These are phyloP conservation scores for Parotocinclus haroldoi DNA, from an alignment of 2,797 vertebrate species.

Conservation along the genomic window DNA sequence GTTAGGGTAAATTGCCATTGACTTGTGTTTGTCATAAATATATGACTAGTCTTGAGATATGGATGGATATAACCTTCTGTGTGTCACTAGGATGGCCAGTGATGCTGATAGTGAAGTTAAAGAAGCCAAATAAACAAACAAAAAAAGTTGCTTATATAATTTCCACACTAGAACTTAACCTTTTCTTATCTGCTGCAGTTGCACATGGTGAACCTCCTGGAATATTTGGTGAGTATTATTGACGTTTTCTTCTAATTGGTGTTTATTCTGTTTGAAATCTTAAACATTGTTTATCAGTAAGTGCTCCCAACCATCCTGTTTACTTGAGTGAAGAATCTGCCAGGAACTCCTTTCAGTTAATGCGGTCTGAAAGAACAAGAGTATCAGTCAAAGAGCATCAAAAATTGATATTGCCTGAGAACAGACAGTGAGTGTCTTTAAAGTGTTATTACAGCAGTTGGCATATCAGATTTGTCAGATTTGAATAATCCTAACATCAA, in stretches of 20 bases:
- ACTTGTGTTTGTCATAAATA: too few species aligned
- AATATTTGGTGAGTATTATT: conserved; percentile 43
- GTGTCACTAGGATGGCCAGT: too few species aligned
- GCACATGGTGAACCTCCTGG: conserved; percentile 27
- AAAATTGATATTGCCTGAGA: background rate
- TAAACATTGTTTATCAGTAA: background rate
- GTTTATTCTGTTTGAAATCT: conserved; percentile 5
- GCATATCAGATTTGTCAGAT: background rate
- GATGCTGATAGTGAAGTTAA: too few species aligned
- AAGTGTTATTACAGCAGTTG: background rate
- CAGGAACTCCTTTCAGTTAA: background rate
- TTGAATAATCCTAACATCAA: too few species aligned
- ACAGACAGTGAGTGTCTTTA: background rate
- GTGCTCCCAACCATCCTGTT: background rate
- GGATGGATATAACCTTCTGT: too few species aligned
- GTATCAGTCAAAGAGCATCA: conserved; percentile 2
- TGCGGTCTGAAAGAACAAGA: background rate
- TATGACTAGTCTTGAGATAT: too few species aligned
- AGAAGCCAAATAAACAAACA: too few species aligned
- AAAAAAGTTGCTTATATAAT: too few species aligned
- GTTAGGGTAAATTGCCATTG: too few species aligned
- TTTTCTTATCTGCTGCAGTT: conserved; percentile 16
- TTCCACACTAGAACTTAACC: too few species aligned
- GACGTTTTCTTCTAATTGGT: background rate
- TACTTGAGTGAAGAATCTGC: background rate